Evolutionary conservation across 1,140 invertebrate species (phyloP), one percentile per base, ranked within the genome.

Genomic region (Bombus sylvicola): DNA sequence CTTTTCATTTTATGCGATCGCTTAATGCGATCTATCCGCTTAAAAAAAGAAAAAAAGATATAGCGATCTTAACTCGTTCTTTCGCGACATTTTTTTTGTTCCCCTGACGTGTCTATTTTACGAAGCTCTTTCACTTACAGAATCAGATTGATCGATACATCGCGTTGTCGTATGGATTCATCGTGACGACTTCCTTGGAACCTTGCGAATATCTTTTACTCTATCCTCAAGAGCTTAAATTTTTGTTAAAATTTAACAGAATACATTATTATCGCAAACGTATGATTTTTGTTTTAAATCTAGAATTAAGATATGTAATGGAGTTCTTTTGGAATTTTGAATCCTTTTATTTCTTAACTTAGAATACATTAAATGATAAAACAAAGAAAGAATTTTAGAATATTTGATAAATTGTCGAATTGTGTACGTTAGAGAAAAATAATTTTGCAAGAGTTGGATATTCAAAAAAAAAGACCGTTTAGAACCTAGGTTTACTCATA

Each of bases 1-100:
- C 3, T 22, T 39, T 31, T 71, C 15, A 25, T 37, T 41, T 62
- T 79, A 37, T 83, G 80, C 79, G 64, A 68, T 85, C 75, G 53
- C 66, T 69, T 47, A 77, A 43, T 74, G 66, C 47, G 47, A 53
- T 62, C n/a, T 62, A 79, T 75, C 72, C 22, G 34, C 79, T 34
- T 39, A 73, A 53, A 74, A 39, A 59, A n/a, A 22, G 25, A 25
- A 59, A 53, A n/a, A 3, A 22, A 59, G 25, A 47, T 5, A 59
- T 34, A 22, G 39, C 8, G n/a, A 47, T 34, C 31, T 66, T 18
- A 18, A 66, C 15, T 66, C 31, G 31, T 74, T 28, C n/a, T 25
- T 25, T n/a, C 31, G 18, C 22, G 68, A 34, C 62, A 69, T 43
- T 22, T 75, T 68, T 12, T 47, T 79, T 57, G 75, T 59, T 84